Evolutionary conservation across 1,140 invertebrate species (phyloP).

Genomic region (Drosophila watanabei): DNA sequence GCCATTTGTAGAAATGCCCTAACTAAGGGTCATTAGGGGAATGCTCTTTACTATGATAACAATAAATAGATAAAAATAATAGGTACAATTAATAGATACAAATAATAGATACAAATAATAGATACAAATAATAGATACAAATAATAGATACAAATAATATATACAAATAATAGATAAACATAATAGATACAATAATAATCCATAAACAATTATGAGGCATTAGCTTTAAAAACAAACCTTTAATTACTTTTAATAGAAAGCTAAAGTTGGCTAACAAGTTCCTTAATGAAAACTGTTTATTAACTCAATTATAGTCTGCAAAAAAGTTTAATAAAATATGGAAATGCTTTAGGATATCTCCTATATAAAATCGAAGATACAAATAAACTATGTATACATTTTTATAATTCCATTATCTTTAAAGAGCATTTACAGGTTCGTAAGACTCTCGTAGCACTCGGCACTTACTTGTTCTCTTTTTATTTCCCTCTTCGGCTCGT

Average conservation of each 20-base stretch:
- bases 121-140: not conserved
- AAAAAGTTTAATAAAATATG: not conserved
- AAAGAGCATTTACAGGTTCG: constrained; percentile 20
- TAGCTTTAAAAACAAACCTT: too few relatives aligned
- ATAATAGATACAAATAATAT: not conserved
- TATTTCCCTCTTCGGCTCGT: constrained; percentile 30
- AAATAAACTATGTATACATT: not conserved
- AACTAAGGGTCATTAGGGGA: not conserved
- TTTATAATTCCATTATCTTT: not conserved
- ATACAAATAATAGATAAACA: too few relatives aligned
- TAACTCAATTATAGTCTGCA: not conserved
- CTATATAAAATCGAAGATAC: not conserved
- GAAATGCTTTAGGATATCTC: not conserved
- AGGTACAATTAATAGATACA: not conserved
- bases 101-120: not conserved
- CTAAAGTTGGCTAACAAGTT: not conserved
- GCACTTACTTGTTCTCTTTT: constrained; percentile 18
- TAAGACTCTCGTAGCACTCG: not conserved
- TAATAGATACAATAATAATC: too few relatives aligned
- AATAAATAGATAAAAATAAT: not conserved
- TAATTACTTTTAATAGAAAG: not conserved
- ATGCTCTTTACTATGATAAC: not conserved
- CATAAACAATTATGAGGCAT: too few relatives aligned
- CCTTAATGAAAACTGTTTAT: not conserved
- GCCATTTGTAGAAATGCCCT: constrained; percentile 6